phyloP scores from a whole-genome alignment of 2,797 vertebrate species.

The Amblyraja radiata region DNA sequence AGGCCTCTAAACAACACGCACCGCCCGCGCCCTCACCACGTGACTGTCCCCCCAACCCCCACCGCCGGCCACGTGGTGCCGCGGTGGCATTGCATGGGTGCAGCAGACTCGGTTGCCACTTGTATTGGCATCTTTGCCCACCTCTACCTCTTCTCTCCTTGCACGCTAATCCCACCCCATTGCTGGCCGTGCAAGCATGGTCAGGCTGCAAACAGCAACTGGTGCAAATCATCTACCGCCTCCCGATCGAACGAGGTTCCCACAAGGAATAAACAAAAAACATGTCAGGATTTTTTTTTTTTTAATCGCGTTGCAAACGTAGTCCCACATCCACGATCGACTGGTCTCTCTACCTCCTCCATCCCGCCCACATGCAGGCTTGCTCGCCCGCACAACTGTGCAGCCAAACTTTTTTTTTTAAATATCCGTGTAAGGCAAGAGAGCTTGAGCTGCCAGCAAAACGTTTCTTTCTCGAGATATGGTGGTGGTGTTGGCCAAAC shows the following conservation, averaged over 20 bases:
- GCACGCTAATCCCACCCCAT: neutral
- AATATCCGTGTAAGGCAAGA: neutral
- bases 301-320: no score
- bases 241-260: neutral
- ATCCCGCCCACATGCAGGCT: no score
- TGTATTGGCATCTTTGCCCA: neutral
- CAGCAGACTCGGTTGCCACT: no score
- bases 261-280: neutral
- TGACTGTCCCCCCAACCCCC: neutral
- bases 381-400: no score
- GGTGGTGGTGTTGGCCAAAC: neutral
- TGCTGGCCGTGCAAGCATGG: no score
- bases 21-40: neutral
- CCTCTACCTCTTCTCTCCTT: neutral
- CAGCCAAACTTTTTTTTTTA: no score
- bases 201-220: no score
- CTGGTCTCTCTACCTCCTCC: no score
- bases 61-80: neutral
- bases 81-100: no score
- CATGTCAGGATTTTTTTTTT: neutral
- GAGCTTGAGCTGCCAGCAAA: neutral
- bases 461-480: neutral
- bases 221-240: neutral
- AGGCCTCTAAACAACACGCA: conserved; percentile 27
- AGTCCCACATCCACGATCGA: no score